Evolutionary conservation across 2,797 vertebrate species (phyloP).

Genomic region (Phrynocephalus vlangalii): DNA sequence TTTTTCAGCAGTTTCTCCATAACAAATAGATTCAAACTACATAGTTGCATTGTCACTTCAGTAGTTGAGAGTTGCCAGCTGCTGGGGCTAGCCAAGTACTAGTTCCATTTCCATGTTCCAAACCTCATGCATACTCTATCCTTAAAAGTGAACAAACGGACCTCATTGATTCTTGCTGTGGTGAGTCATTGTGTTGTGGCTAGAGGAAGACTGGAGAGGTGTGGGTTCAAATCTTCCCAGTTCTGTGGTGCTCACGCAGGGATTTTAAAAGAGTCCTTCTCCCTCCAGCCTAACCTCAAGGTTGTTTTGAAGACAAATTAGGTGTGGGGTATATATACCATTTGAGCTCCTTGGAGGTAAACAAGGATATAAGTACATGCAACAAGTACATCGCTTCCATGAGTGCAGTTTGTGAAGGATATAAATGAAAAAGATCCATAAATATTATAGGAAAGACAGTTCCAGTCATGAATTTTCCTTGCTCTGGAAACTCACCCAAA

Average conservation of each 20-base stretch:
- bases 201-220: neutral
- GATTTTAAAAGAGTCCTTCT: neutral
- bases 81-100: too few species aligned
- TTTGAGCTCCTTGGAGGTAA: too few species aligned
- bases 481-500: neutral
- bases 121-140: neutral
- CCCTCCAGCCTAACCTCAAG: neutral
- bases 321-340: neutral
- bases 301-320: neutral
- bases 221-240: neutral
- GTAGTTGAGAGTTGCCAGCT: too few species aligned
- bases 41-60: too few species aligned
- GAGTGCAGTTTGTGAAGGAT: neutral
- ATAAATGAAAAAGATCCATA: neutral
- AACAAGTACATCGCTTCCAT: neutral
- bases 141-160: neutral
- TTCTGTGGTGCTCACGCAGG: neutral
- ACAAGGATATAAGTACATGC: neutral
- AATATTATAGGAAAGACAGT: neutral
- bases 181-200: neutral
- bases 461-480: neutral
- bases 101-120: too few species aligned
- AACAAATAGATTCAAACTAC: neutral
- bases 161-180: neutral
- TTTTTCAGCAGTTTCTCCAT: neutral